A percentile compares a stretch with the other conserved stretches of the same genome.
These are phyloP conservation scores for Vesta saturnalis DNA, from an alignment of 2,888 invertebrate genomes.

Conservation along the genomic window DNA sequence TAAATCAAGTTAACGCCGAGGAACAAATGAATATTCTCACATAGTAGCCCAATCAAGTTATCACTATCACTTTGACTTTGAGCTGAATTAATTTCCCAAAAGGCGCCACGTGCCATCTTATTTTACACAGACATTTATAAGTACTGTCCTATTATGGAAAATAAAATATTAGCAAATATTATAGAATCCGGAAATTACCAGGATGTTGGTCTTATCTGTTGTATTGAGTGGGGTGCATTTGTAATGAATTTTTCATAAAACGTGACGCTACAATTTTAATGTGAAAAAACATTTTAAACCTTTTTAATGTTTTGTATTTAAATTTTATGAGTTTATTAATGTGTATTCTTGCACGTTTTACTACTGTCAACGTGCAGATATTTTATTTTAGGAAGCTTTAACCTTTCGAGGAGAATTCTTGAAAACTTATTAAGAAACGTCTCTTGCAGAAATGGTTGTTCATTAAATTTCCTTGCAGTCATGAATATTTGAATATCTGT, in stretches of 20 bases:
- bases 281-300: not conserved
- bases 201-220: not conserved
- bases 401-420: constrained; percentile 9
- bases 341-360: not conserved
- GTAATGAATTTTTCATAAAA: constrained; percentile 7
- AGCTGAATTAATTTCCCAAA: constrained; percentile 19
- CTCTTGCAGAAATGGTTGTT: constrained; percentile 39
- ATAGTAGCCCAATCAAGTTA: no score
- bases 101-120: constrained; percentile 10
- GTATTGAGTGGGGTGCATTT: constrained; percentile 19
- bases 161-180: constrained; percentile 15
- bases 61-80: constrained; percentile 19
- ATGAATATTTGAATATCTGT: constrained; percentile 57
- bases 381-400: not conserved
- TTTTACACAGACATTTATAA: not conserved
- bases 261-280: no score
- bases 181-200: constrained; percentile 23
- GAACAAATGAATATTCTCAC: not conserved
- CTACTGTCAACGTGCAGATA: not conserved
- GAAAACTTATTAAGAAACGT: constrained; percentile 37
- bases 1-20: not conserved
- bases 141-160: not conserved
- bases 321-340: not conserved
- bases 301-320: not conserved
- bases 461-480: constrained; percentile 53